Percentiles rank a stretch among this genome's conserved stretches.
Evolutionary conservation across 2,113 vertebrate genomes (phyloP).

Genomic region (Campylomormyrus tamandua): DNA sequence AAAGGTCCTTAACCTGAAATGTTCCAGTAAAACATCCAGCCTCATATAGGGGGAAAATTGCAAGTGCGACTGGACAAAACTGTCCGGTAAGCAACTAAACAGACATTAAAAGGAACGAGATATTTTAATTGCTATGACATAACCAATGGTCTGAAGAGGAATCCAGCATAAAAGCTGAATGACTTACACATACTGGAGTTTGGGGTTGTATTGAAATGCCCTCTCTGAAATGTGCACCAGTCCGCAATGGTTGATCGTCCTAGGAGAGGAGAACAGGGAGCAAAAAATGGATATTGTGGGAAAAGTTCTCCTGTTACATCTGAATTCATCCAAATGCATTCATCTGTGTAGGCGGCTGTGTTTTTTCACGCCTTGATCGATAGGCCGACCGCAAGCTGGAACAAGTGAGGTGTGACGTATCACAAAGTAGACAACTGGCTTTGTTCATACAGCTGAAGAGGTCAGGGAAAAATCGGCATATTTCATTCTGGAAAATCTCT

Average conservation of each 20-base stretch:
- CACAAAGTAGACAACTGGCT: background rate
- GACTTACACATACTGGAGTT: conserved; percentile 80
- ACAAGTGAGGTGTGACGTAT: background rate
- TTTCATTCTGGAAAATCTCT: background rate
- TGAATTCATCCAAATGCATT: background rate
- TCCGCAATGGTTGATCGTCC: conserved; percentile 72
- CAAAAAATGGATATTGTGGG: background rate
- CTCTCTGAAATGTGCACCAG: conserved; percentile 63
- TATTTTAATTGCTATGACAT: background rate
- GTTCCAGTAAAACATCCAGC: background rate
- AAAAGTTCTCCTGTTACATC: background rate
- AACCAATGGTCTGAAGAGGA: conserved; percentile 20
- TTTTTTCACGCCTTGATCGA: background rate
- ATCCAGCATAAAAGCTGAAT: conserved; percentile 24
- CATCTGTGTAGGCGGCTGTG: background rate
- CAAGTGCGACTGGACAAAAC: background rate
- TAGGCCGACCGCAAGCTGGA: background rate
- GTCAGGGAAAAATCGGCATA: background rate
- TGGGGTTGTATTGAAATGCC: conserved; percentile 70
- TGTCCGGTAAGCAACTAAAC: background rate
- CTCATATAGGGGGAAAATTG: background rate
- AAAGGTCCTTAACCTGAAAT: background rate
- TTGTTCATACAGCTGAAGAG: background rate
- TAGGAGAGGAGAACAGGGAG: conserved; percentile 34
- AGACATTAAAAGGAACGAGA: background rate